Evolutionary conservation across 2,113 vertebrate species (phyloP), one percentile per base, ranked within the genome.

Genomic region (Leucopsar rothschildi): DNA sequence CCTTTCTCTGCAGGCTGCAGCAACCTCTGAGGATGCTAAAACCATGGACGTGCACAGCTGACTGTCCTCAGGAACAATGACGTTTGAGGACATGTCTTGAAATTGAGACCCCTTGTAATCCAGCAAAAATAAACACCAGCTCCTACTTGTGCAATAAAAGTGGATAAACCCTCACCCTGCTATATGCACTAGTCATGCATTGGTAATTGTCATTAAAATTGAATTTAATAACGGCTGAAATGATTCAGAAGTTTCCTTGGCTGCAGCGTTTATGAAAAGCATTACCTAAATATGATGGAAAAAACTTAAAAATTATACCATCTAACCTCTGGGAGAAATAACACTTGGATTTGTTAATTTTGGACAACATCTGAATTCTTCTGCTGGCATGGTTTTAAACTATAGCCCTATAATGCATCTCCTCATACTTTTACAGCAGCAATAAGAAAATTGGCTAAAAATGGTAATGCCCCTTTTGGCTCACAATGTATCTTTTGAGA

Each of bases 331-430:
- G 88, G 92, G 85, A 96, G 52, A 91, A 94, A 93, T 89, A 93
- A 80, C 44, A 72, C 68, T 93, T 92, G 40, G 44, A 50, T 96
- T 96, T 95, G 85, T 94, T 93, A 91, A 90, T 92, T 94, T 79
- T 95, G 93, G 85, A 78, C 61, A 92, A 93, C 23, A 25, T 47
- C 60, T 94, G 68, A 61, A 57, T 81, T 92, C 9, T 83, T 96
- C n/a, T 90, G 47, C 71, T 91, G 64, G 76, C 68, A 44, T 47
- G 35, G 76, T 88, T 94, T 93, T 71, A 73, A 91, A 63, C 78
- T 77, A 28, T 17, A 79, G 40, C 29, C 35, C 47, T 81, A 7
- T 52, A 95, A 70, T 24, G 35, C 50, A 47, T 44, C 55, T 90
- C 71, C 71, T 96, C 90, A 63, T 83, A 88, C 52, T 86, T 95